Evolutionary conservation across 2,113 vertebrate species (phyloP), one percentile per base, ranked within the genome.

Genomic region (Poeciliopsis retropinna): DNA sequence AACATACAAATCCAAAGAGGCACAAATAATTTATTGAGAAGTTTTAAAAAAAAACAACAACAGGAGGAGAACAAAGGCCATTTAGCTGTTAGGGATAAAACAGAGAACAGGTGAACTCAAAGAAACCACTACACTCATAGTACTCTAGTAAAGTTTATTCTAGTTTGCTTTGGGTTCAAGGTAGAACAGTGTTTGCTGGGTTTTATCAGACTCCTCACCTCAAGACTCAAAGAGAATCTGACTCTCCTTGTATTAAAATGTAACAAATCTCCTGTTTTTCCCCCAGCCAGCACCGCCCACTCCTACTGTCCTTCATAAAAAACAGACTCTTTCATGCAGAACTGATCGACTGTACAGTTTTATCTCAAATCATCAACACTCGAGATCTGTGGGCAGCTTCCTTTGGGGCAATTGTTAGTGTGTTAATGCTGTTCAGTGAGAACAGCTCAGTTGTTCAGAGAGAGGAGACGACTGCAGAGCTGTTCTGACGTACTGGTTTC

Each of bases 21-120:
- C 75, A 89, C 88, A 91, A 94, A 93, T 94, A 72, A 94, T 93
- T 94, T 80, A 94, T 94, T 74, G 68, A 76, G 69, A 86, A 93
- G 90, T 80, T 27, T 3, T 27, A 74, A 83, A 88, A 60, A 65
- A 84, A 76, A 85, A 86, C 78, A 85, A 78, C 73, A 39, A 77
- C 71, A 82, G 69, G 74, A 85, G 25, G 19, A 87, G 84, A 93
- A 93, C 87, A 92, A 92, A 90, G 85, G 89, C 75, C 79, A 85
- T 87, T 90, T 86, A 84, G 88, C 75, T 11, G 0, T 47, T 75
- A 17, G 71, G 68, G 68, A 77, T 67, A 30, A 78, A 72, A 73
- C 3, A 15, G 70, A 5, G 39, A 0, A 47, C 15, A 17, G 44
- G 44, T 47, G 44, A 47, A 47, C 44, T 19, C 44, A 47, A 17